Evolutionary conservation across 2,113 vertebrate species (phyloP), one percentile per base, ranked within the genome.

Genomic region (Xyliphius kryptos): DNA sequence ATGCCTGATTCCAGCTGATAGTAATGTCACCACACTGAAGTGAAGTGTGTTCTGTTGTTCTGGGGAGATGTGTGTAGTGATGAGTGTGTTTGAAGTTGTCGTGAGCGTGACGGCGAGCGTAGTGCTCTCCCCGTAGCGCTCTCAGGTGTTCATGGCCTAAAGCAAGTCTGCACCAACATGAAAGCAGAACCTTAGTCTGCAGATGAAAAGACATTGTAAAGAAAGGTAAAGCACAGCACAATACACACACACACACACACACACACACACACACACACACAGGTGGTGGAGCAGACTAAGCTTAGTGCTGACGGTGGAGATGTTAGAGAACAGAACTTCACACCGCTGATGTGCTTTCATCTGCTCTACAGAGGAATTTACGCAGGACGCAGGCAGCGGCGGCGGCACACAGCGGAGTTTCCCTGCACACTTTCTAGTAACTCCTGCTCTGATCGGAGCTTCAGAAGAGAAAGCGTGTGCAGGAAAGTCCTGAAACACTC

Each of bases 321-420:
- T 54, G 43, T 41, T 6, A 12, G 22, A 47, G 37, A 56, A 49
- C 41, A 51, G 36, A 21, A 10, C 64, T 70, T 76, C 53, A 41
- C 67, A 71, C 10, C 22, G 52, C 62, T 57, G 9, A 13, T 7
- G 9, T 37, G 17, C 26, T 55, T 60, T 52, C 50, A 68, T 53
- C 51, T 38, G 5, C 65, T 51, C 70, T 61, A 68, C 74, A 70
- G 47, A 67, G 55, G 40, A 49, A 38, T 52, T 14, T 8, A n/a
- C 48, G 44, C 21, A 56, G 22, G 13, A 47, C 38, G 56, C 9
- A 15, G 17, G n/a, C n/a, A n/a, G n/a, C n/a, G n/a, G n/a, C n/a
- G n/a, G n/a, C n/a, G n/a, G n/a, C n/a, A n/a, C n/a, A n/a, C 26
- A 1, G 11, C 54, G 51, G 61, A 60, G 32, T 36, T 68, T 26